Evolutionary conservation across 2,113 vertebrate species (phyloP).

Genomic region (Riparia riparia): DNA sequence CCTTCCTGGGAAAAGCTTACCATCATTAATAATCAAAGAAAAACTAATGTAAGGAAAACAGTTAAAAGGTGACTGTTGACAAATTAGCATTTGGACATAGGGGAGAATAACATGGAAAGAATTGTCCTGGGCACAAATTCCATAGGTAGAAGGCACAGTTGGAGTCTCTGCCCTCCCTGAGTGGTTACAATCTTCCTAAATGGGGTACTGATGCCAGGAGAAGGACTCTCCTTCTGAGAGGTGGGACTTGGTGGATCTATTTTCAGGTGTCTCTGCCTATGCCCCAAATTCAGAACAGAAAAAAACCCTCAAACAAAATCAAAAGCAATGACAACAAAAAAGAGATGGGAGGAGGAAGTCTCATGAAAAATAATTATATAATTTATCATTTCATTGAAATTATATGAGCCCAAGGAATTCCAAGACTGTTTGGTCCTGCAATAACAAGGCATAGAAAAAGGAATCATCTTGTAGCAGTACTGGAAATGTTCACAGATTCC

Average conservation of each 20-base stretch:
- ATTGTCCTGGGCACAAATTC: constrained; percentile 33
- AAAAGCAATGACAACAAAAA: background rate
- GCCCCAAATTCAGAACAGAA: background rate
- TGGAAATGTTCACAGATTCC: background rate
- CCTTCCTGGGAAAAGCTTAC: background rate
- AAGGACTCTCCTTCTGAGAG: background rate
- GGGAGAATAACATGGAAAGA: background rate
- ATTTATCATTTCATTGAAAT: background rate
- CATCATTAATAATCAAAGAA: constrained; percentile 40
- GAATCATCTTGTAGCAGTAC: background rate
- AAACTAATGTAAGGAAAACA: constrained; percentile 28
- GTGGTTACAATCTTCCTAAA: constrained; percentile 1
- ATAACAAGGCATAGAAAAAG: background rate
- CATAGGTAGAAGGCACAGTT: background rate
- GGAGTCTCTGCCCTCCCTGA: constrained; percentile 1
- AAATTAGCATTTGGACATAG: constrained; percentile 16
- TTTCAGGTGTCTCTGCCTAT: background rate
- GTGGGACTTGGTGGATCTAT: background rate
- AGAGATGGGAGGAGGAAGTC: background rate
- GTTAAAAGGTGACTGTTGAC: background rate
- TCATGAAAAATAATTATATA: background rate
- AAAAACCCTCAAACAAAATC: fast-evolving
- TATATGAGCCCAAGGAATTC: background rate
- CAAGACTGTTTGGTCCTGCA: background rate
- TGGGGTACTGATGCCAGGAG: background rate